Evolutionary conservation across 2,113 vertebrate genomes (phyloP), one percentile per base, ranked within the genome.

Genomic region (Polypterus senegalus): DNA sequence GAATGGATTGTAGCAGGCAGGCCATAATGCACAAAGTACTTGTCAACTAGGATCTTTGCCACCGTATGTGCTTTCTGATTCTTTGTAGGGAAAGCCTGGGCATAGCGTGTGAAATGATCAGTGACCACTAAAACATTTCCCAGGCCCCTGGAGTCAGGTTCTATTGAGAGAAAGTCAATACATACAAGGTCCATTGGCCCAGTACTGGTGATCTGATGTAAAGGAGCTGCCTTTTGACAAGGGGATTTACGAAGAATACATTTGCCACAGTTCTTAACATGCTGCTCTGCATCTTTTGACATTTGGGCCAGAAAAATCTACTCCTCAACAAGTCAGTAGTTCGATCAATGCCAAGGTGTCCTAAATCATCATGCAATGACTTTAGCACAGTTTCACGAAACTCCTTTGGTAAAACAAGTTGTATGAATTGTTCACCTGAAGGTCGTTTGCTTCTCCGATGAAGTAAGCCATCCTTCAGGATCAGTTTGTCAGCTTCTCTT

Each of bases 121-220:
- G 27, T 27, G 27, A 27, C 27, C 27, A 27, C 27, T 27, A 27
- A 27, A 27, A 27, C 27, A 27, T 27, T 27, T 27, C 27, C 27
- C 27, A 27, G 27, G 27, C 27, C 27, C 27, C 27, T 27, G 27
- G 27, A 27, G 27, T 27, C 27, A 27, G 27, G 27, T 27, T 27
- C 27, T 27, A 27, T 27, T 27, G 49, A 62, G 8, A 62, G 9
- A 10, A 62, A 62, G 47, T 62, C 51, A 10, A 62, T 62, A 46
- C 61, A 62, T 4, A 62, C 49, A 8, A 53, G 61, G 8, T 62
- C 49, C 48, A 62, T 43, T 7, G 61, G 61, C 44, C 61, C 51
- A 62, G 43, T 54, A 46, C 61, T 51, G 5, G 10, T 27, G 46
- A 62, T 53, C 7, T 62, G 61, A 46, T 61, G 48, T 10, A 61